phyloP scores from a whole-genome alignment of 2,888 invertebrate genomes.

The Troides helena region DNA sequence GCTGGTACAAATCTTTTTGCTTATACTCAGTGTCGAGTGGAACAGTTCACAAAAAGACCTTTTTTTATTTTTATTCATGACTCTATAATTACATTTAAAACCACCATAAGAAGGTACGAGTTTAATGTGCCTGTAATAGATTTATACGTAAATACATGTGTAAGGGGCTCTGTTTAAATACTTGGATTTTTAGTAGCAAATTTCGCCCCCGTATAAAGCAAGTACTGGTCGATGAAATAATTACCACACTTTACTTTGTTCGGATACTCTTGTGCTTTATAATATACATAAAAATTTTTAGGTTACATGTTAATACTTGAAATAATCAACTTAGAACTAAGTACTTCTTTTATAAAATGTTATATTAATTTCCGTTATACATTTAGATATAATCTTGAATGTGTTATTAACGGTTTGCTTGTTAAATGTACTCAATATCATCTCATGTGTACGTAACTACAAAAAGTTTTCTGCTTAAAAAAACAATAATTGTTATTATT shows the following conservation, averaged over 20 bases:
- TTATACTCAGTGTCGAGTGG: no score
- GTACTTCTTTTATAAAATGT: not conserved
- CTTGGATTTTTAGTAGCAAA: slow-evolving; percentile 6
- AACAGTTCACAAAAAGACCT: no score
- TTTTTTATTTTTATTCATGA: not conserved
- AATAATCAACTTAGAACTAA: not conserved
- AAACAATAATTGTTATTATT: no score
- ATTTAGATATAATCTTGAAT: no score
- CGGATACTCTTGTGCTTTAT: not conserved
- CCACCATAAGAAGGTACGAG: not conserved
- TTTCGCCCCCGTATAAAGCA: slow-evolving; percentile 18
- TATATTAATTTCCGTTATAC: not conserved
- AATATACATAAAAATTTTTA: not conserved
- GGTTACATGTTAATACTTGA: not conserved
- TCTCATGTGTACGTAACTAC: no score
- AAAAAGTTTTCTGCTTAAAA: no score
- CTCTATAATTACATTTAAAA: not conserved
- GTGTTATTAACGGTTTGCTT: no score
- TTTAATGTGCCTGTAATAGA: not conserved
- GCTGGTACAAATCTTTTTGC: no score
- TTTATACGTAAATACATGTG: not conserved
- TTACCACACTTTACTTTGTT: slow-evolving; percentile 18
- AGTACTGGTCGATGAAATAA: slow-evolving; percentile 24
- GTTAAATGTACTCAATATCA: no score
- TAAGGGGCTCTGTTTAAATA: not conserved